A percentile compares a stretch with the other conserved stretches of the same genome.
These are phyloP conservation scores for Motacilla alba DNA, from an alignment of 2,113 vertebrate species.

Conservation along the genomic window DNA sequence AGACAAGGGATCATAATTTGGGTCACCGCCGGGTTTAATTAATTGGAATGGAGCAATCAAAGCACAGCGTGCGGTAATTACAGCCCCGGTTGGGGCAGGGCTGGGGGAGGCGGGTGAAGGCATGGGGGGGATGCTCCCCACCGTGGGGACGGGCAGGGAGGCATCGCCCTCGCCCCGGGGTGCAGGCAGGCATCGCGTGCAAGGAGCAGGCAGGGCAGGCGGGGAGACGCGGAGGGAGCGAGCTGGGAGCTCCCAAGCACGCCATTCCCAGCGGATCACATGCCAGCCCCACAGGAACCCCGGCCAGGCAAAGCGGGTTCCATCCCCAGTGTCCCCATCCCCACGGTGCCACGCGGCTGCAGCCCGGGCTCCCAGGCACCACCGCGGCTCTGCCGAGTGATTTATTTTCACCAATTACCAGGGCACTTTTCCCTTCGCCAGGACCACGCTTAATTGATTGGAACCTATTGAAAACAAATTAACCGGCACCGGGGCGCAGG, in stretches of 20 bases:
- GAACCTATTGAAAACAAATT: constrained; percentile 87
- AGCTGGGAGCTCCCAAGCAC: background rate
- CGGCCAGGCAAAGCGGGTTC: fast-evolving
- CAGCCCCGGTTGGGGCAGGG: constrained; percentile 59
- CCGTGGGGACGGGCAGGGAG: background rate
- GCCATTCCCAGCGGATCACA: background rate
- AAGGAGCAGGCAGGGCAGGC: background rate
- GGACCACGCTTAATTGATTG: constrained; percentile 81
- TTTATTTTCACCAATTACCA: constrained; percentile 83
- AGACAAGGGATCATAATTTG: constrained; percentile 78
- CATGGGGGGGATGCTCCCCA: constrained; percentile 15
- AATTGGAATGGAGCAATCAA: constrained; percentile 80
- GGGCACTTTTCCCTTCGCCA: constrained; percentile 64
- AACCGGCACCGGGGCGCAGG: constrained; percentile 70
- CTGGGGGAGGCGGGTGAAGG: background rate
- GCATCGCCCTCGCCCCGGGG: background rate
- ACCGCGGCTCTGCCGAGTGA: constrained; percentile 47
- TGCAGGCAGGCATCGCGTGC: background rate
- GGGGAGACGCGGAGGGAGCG: background rate
- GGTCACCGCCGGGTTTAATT: constrained; percentile 81
- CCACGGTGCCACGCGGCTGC: background rate
- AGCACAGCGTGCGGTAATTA: constrained; percentile 73
- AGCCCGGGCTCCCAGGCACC: background rate
- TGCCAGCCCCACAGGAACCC: fast-evolving
- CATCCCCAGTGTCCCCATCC: fast-evolving